phyloP scores from a whole-genome alignment of 2,888 invertebrate species.

The Melolontha melolontha region DNA sequence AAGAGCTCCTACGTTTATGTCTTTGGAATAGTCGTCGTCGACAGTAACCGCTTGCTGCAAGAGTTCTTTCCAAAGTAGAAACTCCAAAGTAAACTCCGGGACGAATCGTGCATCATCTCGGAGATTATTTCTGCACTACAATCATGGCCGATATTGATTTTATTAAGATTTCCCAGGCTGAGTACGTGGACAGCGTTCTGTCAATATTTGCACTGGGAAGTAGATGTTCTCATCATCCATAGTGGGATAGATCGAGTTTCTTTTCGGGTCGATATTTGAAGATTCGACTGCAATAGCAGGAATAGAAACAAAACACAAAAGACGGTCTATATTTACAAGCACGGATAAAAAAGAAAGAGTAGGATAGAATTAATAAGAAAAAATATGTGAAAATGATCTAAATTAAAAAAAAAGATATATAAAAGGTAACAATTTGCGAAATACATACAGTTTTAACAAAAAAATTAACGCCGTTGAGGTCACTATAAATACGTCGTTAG shows the following conservation, averaged over 20 bases:
- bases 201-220: conserved; percentile 77
- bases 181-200: conserved; percentile 65
- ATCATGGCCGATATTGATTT: conserved; percentile 61
- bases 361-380: conserved; percentile 2
- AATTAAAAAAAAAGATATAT: neutral
- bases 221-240: conserved; percentile 70
- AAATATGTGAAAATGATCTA: no score
- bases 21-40: no score
- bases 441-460: neutral
- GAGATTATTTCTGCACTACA: conserved; percentile 53
- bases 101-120: conserved; percentile 45
- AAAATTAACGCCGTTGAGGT: neutral
- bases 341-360: no score
- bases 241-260: conserved; percentile 62
- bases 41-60: no score
- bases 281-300: conserved; percentile 18
- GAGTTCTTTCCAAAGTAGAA: conserved; percentile 6
- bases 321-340: no score
- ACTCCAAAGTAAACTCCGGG: conserved; percentile 39
- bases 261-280: conserved; percentile 46
- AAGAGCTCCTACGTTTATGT: no score
- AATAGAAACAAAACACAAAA: neutral
- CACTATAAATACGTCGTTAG: no score
- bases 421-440: conserved; percentile 4
- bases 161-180: conserved; percentile 62